Evolutionary conservation across 2,113 vertebrate species (phyloP).

Genomic region (Rhinolophus sinicus): DNA sequence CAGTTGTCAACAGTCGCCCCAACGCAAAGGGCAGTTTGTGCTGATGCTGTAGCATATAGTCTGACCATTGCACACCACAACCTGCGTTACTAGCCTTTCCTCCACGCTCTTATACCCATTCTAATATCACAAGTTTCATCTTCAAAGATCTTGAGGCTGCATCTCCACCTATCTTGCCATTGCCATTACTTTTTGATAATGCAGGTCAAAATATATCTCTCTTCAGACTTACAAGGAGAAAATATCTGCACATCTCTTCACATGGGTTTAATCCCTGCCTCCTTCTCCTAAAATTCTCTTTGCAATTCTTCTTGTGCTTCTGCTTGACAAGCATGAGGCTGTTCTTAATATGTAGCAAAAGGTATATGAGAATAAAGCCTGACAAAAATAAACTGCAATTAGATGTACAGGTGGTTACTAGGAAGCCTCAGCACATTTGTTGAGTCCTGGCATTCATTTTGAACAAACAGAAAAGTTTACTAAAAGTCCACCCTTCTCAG

Average conservation of each 20-base stretch:
- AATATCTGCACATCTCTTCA: background rate
- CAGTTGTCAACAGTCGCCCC: background rate
- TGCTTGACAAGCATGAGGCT: background rate
- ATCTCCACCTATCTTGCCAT: background rate
- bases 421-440: slow-evolving; percentile 20
- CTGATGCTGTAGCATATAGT: background rate
- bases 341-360: background rate
- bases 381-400: slow-evolving; percentile 49
- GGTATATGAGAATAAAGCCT: background rate
- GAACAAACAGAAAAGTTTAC: slow-evolving; percentile 54
- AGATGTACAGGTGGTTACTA: background rate
- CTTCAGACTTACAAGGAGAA: background rate
- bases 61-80: background rate
- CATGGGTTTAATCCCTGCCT: background rate
- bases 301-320: slow-evolving; percentile 1
- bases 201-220: slow-evolving; percentile 7
- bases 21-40: background rate
- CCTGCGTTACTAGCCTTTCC: background rate
- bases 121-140: slow-evolving; percentile 14
- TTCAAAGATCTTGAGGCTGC: background rate
- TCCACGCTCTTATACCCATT: background rate
- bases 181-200: slow-evolving; percentile 48
- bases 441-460: slow-evolving; percentile 31
- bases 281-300: slow-evolving; percentile 36
- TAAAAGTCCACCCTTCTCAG: slow-evolving; percentile 30